Conservation (phyloP, 2,797 vertebrate species). For the Lutjanus campechanus region DNA sequence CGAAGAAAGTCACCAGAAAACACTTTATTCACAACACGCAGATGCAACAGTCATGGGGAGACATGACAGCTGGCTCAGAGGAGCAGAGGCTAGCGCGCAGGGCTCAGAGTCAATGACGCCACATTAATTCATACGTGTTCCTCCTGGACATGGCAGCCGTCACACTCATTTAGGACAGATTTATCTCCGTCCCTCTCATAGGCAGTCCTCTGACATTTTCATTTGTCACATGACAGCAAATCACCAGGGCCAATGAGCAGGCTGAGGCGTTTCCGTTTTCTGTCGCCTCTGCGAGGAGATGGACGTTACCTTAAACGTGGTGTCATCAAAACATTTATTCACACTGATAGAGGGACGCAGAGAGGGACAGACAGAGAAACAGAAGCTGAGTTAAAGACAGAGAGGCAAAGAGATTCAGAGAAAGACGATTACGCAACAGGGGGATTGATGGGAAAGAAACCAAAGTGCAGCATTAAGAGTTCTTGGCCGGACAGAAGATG, state of each 20-base stretch:
- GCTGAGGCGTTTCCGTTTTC: conserved; percentile 30
- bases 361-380: neutral
- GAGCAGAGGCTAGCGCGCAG: neutral
- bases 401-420: neutral
- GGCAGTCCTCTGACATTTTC: conserved; percentile 66
- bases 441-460: conserved; percentile 13
- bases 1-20: conserved; percentile 22
- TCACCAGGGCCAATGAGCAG: conserved; percentile 30
- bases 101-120: neutral
- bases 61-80: conserved; percentile 40
- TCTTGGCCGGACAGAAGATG: conserved; percentile 6
- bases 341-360: neutral
- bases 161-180: conserved; percentile 70
- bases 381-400: neutral
- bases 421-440: conserved; percentile 7
- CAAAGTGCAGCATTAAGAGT: conserved; percentile 22
- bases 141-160: conserved; percentile 63
- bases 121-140: conserved; percentile 62
- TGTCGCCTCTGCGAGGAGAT: neutral
- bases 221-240: conserved; percentile 69
- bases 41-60: conserved; percentile 11
- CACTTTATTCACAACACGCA: conserved; percentile 16
- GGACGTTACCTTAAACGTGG: conserved; percentile 29
- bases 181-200: conserved; percentile 53
- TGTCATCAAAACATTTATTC: conserved; percentile 23